Conservation (phyloP, 2,113 vertebrate genomes). For the Ranitomeya variabilis region DNA sequence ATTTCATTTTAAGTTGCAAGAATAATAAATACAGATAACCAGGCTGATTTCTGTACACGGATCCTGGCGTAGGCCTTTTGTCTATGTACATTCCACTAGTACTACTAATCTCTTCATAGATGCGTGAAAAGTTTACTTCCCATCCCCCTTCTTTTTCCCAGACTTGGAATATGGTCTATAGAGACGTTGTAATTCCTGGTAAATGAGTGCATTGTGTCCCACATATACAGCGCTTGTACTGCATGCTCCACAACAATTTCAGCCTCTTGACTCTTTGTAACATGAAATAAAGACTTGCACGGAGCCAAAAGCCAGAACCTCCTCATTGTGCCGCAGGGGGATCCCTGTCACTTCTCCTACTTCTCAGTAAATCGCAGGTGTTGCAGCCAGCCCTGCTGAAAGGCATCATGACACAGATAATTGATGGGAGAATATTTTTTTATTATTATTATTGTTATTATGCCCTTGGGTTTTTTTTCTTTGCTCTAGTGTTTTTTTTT, state of each 20-base stretch:
- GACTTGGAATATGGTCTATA: not conserved
- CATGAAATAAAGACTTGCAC: conserved; percentile 41
- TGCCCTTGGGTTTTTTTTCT: conserved; percentile 29
- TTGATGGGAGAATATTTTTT: conserved; percentile 54
- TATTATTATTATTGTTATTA: conserved; percentile 56
- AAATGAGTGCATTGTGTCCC: conserved; percentile 4
- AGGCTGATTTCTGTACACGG: not conserved
- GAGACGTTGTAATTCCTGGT: not conserved
- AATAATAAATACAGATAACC: not conserved
- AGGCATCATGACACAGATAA: conserved; percentile 53
- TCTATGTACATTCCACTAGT: not conserved
- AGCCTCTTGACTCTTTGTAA: conserved; percentile 33
- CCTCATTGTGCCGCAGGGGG: conserved; percentile 31
- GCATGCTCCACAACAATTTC: conserved; percentile 10
- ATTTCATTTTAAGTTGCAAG: not conserved
- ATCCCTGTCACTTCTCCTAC: conserved; percentile 51
- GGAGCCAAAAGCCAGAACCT: conserved; percentile 39
- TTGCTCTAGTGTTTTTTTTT: not conserved
- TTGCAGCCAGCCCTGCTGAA: conserved; percentile 51
- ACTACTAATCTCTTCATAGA: not conserved
- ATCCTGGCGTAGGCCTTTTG: not conserved
- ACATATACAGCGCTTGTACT: not conserved
- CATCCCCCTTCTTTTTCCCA: not conserved
- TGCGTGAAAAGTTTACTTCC: not conserved
- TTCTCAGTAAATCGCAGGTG: conserved; percentile 52